Evolutionary conservation across 2,797 vertebrate genomes (phyloP).

Genomic region (Amblyraja radiata): DNA sequence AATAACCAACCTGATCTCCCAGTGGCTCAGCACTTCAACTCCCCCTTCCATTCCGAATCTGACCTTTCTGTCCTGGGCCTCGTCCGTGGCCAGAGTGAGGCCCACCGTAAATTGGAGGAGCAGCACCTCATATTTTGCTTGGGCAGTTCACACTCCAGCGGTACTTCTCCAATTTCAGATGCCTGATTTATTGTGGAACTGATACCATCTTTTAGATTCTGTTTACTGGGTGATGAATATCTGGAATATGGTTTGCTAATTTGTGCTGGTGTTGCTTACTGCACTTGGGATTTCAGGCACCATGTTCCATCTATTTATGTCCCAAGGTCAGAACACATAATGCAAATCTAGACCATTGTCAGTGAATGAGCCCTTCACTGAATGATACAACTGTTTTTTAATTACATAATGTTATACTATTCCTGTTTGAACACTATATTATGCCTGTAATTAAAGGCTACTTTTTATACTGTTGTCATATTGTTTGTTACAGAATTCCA

Average conservation of each 20-base stretch:
- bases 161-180: no score
- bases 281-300: neutral
- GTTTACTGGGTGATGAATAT: neutral
- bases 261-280: neutral
- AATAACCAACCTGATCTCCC: no score
- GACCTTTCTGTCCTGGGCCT: no score
- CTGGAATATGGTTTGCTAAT: neutral
- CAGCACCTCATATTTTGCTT: no score
- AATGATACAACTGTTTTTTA: neutral
- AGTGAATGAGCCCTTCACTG: neutral
- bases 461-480: neutral
- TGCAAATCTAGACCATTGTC: neutral
- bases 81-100: no score
- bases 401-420: neutral
- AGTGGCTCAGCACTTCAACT: no score
- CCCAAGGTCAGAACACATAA: neutral
- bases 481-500: slow-evolving; percentile 65
- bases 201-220: neutral
- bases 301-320: neutral
- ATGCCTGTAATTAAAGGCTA: neutral
- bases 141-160: no score
- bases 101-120: no score
- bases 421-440: neutral
- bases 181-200: neutral
- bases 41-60: no score